phyloP scores from a whole-genome alignment of 2,113 vertebrate genomes.

The Bos taurus region ARS-UCD2.0 NC_037339.1:62433501-62434000 shows the following conservation, averaged over 20 bases:
- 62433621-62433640: neutral
- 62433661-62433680: neutral
- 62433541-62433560: neutral
- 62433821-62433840: neutral
- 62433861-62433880: neutral
- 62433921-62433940: neutral
- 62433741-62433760: neutral
- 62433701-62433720: neutral
- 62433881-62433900: neutral
- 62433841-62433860: neutral
- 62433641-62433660: neutral
- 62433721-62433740: neutral
- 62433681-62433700: neutral
- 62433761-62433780: neutral
- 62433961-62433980: neutral
- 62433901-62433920: neutral
- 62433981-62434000: neutral
- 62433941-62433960: neutral
- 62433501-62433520: neutral
- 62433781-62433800: neutral
- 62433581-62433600: neutral
- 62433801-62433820: neutral
- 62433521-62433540: neutral
- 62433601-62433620: neutral
- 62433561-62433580: neutral